These are phyloP conservation scores for Koerneria pararmatus DNA, from an alignment of 2,888 invertebrate species.

Conservation along the genomic window DNA sequence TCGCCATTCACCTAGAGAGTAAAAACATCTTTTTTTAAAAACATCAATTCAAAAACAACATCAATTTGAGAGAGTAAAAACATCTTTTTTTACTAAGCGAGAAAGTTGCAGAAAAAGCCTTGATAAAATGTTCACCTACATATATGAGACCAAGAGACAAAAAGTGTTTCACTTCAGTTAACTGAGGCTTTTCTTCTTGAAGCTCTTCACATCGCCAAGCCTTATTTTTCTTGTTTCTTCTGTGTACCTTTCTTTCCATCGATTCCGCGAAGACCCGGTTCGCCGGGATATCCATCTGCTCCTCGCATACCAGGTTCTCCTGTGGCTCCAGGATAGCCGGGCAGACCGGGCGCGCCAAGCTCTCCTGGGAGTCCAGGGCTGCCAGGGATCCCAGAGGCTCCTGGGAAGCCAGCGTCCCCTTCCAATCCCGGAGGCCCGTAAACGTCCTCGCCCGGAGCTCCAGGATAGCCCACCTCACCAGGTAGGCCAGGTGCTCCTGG, in stretches of 20 bases:
- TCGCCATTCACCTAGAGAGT: no score
- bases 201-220: no score
- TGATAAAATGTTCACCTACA: no score
- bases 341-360: background rate
- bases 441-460: constrained; percentile 56
- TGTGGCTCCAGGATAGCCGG: constrained; percentile 63
- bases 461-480: constrained; percentile 50
- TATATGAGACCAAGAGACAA: no score
- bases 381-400: constrained; percentile 47
- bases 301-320: constrained; percentile 50
- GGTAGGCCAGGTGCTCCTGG: constrained; percentile 49
- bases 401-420: constrained; percentile 43
- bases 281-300: constrained; percentile 34
- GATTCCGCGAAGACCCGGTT: constrained; percentile 45
- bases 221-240: no score
- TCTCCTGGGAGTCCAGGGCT: constrained; percentile 41
- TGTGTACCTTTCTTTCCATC: constrained; percentile 35
- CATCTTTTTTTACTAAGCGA: no score
- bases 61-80: no score
- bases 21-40: no score
- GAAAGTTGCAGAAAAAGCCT: no score
- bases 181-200: no score
- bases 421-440: constrained; percentile 45
- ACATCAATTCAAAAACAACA: no score
- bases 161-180: no score